Evolutionary conservation across 2,888 invertebrate species (phyloP).

Genomic region (Andrena dorsata): DNA sequence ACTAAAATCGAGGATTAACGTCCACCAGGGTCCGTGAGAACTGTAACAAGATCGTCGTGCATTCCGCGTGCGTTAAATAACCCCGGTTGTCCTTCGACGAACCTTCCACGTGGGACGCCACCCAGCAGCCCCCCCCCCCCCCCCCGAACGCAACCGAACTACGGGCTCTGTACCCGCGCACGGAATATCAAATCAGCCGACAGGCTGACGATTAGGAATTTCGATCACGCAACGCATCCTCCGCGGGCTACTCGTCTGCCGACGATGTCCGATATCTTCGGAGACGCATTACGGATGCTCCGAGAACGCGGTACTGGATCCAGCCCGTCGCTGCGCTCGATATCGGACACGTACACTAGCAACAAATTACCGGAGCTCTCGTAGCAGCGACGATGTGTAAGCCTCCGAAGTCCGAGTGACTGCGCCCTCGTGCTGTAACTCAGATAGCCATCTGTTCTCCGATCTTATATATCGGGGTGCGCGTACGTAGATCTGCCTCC

Average conservation of each 20-base stretch:
- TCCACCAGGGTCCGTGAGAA: not conserved
- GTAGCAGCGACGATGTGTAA: constrained; percentile 31
- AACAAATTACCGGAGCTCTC: constrained; percentile 62
- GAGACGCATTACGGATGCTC: constrained; percentile 29
- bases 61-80: constrained; percentile 42
- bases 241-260: constrained; percentile 40
- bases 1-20: not conserved
- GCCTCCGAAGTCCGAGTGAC: constrained; percentile 13
- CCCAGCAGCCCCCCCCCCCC: not conserved
- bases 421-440: constrained; percentile 49
- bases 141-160: constrained; percentile 15
- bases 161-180: constrained; percentile 16
- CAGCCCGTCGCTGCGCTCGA: constrained; percentile 17
- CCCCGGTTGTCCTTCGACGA: constrained; percentile 13
- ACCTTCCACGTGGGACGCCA: constrained; percentile 26
- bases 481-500: not conserved
- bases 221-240: constrained; percentile 56
- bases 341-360: constrained; percentile 51
- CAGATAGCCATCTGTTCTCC: constrained; percentile 61
- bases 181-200: constrained; percentile 58
- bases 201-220: constrained; percentile 46
- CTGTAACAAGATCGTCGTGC: not conserved
- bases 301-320: constrained; percentile 23
- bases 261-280: constrained; percentile 31
- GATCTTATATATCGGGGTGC: not conserved